Conservation (phyloP, 92 coral and sea anemone genomes). For the Virgularia gustaviana region DNA sequence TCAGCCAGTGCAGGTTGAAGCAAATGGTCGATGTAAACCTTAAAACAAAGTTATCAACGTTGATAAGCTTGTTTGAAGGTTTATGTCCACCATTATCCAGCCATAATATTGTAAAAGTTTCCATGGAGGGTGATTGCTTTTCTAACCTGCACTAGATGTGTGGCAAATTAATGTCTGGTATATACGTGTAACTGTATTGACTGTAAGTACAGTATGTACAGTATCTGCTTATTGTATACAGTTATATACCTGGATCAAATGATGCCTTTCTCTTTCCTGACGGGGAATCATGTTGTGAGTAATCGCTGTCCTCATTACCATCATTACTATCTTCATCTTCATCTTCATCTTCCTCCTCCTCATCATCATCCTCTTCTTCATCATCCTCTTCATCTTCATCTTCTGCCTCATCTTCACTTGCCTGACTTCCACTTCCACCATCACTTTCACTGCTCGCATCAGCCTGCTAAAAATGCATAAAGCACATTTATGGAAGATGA, state of each 20-base stretch:
- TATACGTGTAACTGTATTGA: background rate
- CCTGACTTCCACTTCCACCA: constrained; percentile 70
- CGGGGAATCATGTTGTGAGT: constrained; percentile 50
- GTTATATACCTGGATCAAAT: constrained; percentile 54
- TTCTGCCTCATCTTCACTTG: constrained; percentile 61
- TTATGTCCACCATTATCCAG: too few relatives aligned
- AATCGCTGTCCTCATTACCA: constrained; percentile 43
- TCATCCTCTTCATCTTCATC: constrained; percentile 70
- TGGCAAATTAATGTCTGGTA: too few relatives aligned
- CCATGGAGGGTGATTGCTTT: too few relatives aligned
- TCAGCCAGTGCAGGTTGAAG: too few relatives aligned
- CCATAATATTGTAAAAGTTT: too few relatives aligned
- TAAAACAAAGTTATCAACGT: too few relatives aligned
- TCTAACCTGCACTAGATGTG: too few relatives aligned
- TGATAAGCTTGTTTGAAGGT: too few relatives aligned
- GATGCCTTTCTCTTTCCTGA: constrained; percentile 54
- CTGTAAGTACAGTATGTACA: background rate
- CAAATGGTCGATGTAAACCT: too few relatives aligned
- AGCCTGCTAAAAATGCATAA: constrained; percentile 2
- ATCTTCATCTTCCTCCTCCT: constrained; percentile 60
- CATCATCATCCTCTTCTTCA: constrained; percentile 59
- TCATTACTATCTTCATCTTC: constrained; percentile 55
- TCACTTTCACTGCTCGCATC: constrained; percentile 48
- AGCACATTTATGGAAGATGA: background rate
- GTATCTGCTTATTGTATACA: constrained; percentile 10